Evolutionary conservation across 2,797 vertebrate genomes (phyloP).

Genomic region (Eospalax fontanierii): DNA sequence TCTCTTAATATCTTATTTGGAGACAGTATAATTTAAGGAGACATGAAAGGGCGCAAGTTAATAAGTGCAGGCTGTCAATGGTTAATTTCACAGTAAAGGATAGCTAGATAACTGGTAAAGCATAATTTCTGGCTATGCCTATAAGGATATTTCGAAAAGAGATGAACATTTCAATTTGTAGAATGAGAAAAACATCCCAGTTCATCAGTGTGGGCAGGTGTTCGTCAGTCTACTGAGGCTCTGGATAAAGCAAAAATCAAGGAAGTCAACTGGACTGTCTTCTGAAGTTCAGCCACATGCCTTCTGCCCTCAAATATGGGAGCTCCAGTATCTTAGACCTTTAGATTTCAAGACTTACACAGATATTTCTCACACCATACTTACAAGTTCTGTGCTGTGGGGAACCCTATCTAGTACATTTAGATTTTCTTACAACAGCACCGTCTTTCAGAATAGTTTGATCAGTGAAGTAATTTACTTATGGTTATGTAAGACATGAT

Average conservation of each 20-base stretch:
- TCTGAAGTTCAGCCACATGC: neutral
- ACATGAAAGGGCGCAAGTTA: neutral
- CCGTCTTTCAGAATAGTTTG: neutral
- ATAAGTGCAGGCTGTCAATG: neutral
- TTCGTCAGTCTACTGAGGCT: neutral
- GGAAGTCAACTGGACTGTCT: neutral
- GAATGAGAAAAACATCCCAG: neutral
- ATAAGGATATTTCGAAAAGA: neutral
- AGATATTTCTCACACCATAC: neutral
- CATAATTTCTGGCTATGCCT: neutral
- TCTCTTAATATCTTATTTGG: neutral
- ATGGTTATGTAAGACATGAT: neutral
- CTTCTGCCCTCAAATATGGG: neutral
- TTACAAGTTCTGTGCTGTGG: neutral
- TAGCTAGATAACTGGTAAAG: neutral
- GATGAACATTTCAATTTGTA: neutral
- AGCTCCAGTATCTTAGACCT: neutral
- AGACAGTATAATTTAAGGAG: neutral
- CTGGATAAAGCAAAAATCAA: neutral
- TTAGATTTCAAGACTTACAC: neutral
- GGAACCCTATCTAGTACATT: neutral
- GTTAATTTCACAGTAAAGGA: neutral
- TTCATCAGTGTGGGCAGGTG: neutral
- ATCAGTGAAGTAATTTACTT: neutral
- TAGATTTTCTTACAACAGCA: neutral